Conservation (phyloP, 2,888 invertebrate genomes). For the Himalopsyche anomala region DNA sequence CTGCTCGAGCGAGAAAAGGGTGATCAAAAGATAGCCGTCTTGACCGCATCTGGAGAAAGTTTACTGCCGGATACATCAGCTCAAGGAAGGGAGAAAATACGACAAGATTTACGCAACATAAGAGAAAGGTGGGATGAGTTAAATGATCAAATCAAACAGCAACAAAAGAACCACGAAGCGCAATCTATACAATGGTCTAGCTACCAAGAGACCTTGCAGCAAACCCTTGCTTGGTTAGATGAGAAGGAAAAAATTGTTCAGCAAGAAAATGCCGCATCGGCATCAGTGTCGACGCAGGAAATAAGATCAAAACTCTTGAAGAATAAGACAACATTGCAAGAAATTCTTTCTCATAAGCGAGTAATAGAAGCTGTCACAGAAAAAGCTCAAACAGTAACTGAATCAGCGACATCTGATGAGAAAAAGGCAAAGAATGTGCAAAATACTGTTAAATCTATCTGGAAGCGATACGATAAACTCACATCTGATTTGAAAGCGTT, state of each 20-base stretch:
- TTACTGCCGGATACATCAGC: slow-evolving; percentile 95
- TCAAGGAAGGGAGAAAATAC: slow-evolving; percentile 90
- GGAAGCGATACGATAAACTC: slow-evolving; percentile 85
- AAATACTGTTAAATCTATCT: slow-evolving; percentile 83
- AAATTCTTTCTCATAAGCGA: slow-evolving; percentile 92
- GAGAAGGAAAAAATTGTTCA: slow-evolving; percentile 87
- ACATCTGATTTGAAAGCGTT: slow-evolving; percentile 81
- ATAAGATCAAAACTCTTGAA: slow-evolving; percentile 89
- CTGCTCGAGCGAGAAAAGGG: slow-evolving; percentile 90
- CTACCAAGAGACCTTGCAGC: slow-evolving; percentile 90
- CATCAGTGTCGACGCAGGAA: slow-evolving; percentile 84
- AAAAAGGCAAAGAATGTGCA: slow-evolving; percentile 80
- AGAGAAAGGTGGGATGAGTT: slow-evolving; percentile 93
- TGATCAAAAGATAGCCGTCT: slow-evolving; percentile 84
- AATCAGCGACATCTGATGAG: slow-evolving; percentile 77
- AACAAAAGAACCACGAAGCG: slow-evolving; percentile 90
- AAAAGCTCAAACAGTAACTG: slow-evolving; percentile 85
- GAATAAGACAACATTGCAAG: slow-evolving; percentile 91
- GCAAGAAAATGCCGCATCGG: slow-evolving; percentile 83
- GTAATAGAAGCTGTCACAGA: slow-evolving; percentile 93
- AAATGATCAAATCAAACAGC: slow-evolving; percentile 87
- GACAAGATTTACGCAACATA: slow-evolving; percentile 88
- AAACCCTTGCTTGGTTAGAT: slow-evolving; percentile 90
- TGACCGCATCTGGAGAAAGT: slow-evolving; percentile 89
- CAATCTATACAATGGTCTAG: slow-evolving; percentile 89